phyloP scores from a whole-genome alignment of 92 coral and sea anemone genomes.

The Pocillopora grandis region DNA sequence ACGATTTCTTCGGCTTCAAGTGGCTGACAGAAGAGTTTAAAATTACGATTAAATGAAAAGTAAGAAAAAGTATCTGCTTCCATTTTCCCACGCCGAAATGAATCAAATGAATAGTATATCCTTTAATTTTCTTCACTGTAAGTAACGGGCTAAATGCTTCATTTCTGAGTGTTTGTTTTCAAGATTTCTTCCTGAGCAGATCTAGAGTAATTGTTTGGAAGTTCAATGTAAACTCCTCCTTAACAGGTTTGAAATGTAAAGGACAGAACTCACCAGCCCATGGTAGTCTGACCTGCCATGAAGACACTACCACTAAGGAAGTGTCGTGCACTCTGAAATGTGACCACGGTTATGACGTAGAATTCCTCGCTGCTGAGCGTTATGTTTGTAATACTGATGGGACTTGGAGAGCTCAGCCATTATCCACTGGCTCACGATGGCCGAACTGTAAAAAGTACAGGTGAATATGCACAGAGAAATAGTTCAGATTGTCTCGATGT shows the following conservation, averaged over 20 bases:
- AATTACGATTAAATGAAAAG: too few species aligned
- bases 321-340: slow-evolving; percentile 61
- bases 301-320: slow-evolving; percentile 25
- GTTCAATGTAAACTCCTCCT: neutral
- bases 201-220: neutral
- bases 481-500: too few species aligned
- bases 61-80: too few species aligned
- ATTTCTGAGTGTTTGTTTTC: too few species aligned
- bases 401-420: slow-evolving; percentile 66
- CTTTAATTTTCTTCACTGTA: too few species aligned
- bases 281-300: slow-evolving; percentile 47
- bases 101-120: too few species aligned
- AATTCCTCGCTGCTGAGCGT: slow-evolving; percentile 59
- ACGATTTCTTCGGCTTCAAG: too few species aligned
- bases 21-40: too few species aligned
- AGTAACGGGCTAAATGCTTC: too few species aligned
- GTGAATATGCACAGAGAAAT: slow-evolving; percentile 30
- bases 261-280: slow-evolving; percentile 48
- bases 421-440: slow-evolving; percentile 50
- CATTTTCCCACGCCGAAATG: too few species aligned
- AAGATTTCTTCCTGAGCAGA: too few species aligned
- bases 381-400: slow-evolving; percentile 75
- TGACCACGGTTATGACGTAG: slow-evolving; percentile 64
- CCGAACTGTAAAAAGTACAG: slow-evolving; percentile 59
- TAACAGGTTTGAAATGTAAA: slow-evolving; percentile 56